Evolutionary conservation across 2,113 vertebrate species (phyloP), one percentile per base, ranked within the genome.

Genomic region (Vidua macroura): DNA sequence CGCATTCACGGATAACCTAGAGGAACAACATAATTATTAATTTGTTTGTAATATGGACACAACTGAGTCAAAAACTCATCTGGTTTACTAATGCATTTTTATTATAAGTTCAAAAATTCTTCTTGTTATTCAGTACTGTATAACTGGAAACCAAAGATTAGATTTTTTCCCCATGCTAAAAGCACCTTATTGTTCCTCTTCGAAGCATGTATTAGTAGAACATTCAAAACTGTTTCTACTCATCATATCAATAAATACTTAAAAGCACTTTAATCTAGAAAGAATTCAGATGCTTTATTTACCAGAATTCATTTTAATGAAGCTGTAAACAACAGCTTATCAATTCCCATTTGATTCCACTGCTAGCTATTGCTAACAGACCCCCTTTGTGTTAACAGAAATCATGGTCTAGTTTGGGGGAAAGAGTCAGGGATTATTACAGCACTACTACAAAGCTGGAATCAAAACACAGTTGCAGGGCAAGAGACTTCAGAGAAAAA

Each of bases 21-120:
- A 93, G 91, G 60, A 96, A 69, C 56, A 95, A 46, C 93, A 85
- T 72, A 56, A 20, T 96, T 96, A 96, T 93, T 96, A 94, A 96
- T 96, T 96, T 96, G 41, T 92, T 97, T 91, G 59, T 9, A 93
- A 78, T 35, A 82, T 41, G 62, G 64, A 96, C 73, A 97, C 33
- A 94, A 93, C 53, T 60, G 14, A 92, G 89, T 92, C 59, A 97
- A 96, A 96, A 97, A 96, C 86, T 95, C 52, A 73, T 20, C 78
- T 90, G 39, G 39, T 81, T 95, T 92, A 78, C 48, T 77, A 94
- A 93, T 51, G 31, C 58, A 79, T 95, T 94, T 94, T 96, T 95
- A 95, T 86, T 97, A 55, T 73, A 96, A 93, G 64, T 86, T 96
- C 58, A 83, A 39, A 91, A 95, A 79, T 44, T 76, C 70, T 90